Evolutionary conservation across 2,888 invertebrate species (phyloP), one percentile per base, ranked within the genome.

Genomic region (Drosophila aldrichi): DNA sequence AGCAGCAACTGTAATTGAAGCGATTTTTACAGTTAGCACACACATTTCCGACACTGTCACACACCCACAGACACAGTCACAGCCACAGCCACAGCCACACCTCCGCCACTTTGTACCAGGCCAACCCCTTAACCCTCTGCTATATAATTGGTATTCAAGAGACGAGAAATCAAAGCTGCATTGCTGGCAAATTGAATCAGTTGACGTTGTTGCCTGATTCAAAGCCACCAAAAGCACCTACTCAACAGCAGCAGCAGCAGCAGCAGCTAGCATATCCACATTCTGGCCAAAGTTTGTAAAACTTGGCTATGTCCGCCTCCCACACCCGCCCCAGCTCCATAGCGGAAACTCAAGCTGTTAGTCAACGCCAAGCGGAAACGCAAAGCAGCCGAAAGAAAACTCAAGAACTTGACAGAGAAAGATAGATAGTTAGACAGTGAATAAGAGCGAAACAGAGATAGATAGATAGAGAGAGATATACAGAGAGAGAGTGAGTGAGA

Each of bases 291-390:
- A 80, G 82, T 77, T 77, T 79, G 69, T 55, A 70, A 78, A 71
- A 75, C 71, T 77, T 65, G 62, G 51, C 49, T 57, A 38, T 34
- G 44, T 63, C 25, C 38, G 16, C 40, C 9, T 18, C 18, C 10
- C 43, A 9, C 43, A 9, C 25, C 20, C 9, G 2, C 32, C 29
- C 29, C 18, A 12, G 57, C 59, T 41, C 18, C 62, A 66, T 29
- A 66, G 61, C 77, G 82, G 82, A 85, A 79, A 79, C 75, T 76
- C 81, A 82, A 84, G 83, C 82, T 81, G 82, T 82, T 82, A 82
- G 82, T 82, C 82, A 80, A 85, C 77, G 82, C 82, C 82, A 85
- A 75, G 70, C 88, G 88, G 88, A 83, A 82, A 77, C 82, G 82
- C 77, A 80, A 80, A 80, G 83, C 81, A 82, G 70, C 72, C 72